A percentile compares a stretch with the other conserved stretches of the same genome.
phyloP scores from a whole-genome alignment of 2,113 vertebrate genomes.

The Cnemophilus loriae region DNA sequence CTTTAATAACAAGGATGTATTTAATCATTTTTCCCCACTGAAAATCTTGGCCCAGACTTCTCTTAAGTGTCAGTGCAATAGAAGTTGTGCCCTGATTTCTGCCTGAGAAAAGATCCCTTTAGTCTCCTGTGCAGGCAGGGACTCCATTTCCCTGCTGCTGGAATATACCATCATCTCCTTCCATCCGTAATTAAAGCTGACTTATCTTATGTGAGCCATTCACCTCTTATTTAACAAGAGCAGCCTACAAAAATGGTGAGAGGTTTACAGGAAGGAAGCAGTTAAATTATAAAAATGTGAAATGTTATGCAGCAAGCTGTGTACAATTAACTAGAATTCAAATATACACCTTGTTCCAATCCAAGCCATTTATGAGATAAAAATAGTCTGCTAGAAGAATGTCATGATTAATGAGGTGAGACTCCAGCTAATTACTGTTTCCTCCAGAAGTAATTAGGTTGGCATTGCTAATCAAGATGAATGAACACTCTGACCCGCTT shows the following conservation, averaged over 20 bases:
- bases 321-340: conserved; percentile 94
- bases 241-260: conserved; percentile 6
- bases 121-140: neutral
- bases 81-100: neutral
- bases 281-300: conserved; percentile 79
- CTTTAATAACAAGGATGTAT: neutral
- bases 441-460: conserved; percentile 98
- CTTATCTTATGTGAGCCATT: conserved; percentile 1
- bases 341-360: conserved; percentile 89
- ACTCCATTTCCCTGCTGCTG: neutral
- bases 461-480: conserved; percentile 92
- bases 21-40: neutral
- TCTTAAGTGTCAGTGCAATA: neutral
- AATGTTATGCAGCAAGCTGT: conserved; percentile 82
- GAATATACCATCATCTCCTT: neutral
- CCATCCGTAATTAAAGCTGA: conserved; percentile 29
- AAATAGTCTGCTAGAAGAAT: conserved; percentile 95
- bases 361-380: conserved; percentile 97
- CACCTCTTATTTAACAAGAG: conserved; percentile 13
- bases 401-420: conserved; percentile 99
- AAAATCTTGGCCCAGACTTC: neutral
- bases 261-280: conserved; percentile 72
- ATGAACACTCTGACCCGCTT: conserved; percentile 83
- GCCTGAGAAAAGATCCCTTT: neutral
- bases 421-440: conserved; percentile 98